These are phyloP conservation scores for Cheirogaleus medius DNA, from an alignment of 2,113 vertebrate genomes.

Conservation along the genomic window DNA sequence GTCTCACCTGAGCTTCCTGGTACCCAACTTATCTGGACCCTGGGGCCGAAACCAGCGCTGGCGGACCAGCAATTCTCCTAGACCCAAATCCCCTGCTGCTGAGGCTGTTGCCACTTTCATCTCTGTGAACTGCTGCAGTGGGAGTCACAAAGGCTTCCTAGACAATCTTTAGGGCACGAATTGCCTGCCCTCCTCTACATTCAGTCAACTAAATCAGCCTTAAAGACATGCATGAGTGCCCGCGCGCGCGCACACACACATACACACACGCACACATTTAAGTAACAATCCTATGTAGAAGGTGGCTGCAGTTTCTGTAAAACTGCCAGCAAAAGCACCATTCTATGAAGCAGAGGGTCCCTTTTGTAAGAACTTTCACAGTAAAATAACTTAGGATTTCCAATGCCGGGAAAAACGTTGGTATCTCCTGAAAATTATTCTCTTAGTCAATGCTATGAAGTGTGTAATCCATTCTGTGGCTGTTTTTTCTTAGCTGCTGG, in stretches of 20 bases:
- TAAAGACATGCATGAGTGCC: background rate
- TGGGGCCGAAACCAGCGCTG: background rate
- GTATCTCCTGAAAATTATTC: background rate
- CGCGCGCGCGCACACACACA: background rate
- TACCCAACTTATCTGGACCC: background rate
- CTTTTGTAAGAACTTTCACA: background rate
- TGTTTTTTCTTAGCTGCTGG: background rate
- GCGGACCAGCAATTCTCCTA: background rate
- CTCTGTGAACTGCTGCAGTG: background rate
- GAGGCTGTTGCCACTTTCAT: background rate
- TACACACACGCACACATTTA: background rate
- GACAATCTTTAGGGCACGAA: background rate
- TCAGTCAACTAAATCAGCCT: background rate
- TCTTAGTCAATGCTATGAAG: background rate
- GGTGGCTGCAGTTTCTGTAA: background rate
- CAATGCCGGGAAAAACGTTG: background rate
- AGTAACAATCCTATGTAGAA: background rate
- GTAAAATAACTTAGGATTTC: background rate
- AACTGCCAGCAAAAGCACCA: background rate
- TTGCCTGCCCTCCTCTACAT: background rate
- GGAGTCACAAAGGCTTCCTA: background rate
- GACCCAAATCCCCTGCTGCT: fast-evolving
- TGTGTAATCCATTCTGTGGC: background rate
- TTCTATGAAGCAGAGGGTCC: background rate
- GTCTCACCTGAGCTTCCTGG: background rate